A percentile compares a stretch with the other conserved stretches of the same genome.
Evolutionary conservation across 2,797 vertebrate genomes (phyloP).

Genomic region (Balearica regulorum): DNA sequence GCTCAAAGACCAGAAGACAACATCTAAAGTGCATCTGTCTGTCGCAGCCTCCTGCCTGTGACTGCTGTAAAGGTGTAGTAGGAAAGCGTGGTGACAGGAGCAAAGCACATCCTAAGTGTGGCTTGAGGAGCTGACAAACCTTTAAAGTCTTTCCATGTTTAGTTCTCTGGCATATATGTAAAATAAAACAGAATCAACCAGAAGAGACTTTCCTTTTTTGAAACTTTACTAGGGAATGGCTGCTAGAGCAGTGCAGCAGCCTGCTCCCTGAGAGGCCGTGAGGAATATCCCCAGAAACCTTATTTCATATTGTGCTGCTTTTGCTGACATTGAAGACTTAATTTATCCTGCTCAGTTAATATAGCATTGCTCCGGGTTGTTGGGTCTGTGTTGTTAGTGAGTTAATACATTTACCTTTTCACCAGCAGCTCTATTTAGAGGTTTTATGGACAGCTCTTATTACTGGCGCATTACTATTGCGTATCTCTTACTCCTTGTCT

Average conservation of each 20-base stretch:
- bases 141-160: not conserved
- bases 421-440: not conserved
- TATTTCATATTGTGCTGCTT: not conserved
- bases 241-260: not conserved
- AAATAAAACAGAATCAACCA: not conserved
- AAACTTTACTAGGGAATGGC: not conserved
- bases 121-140: not conserved
- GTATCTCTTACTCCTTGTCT: not conserved
- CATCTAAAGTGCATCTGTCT: not conserved
- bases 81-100: not conserved
- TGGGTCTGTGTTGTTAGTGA: not conserved
- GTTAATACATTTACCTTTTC: not conserved
- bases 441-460: not conserved
- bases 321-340: not conserved
- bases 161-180: not conserved
- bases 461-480: accelerated
- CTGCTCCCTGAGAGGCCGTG: not conserved
- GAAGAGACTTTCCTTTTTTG: not conserved
- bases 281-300: not conserved
- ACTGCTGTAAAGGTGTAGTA: not conserved
- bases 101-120: not conserved
- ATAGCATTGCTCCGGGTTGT: not conserved
- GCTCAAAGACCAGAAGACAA: not conserved
- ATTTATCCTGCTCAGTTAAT: not conserved
- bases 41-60: not conserved